Conservation (phyloP, 2,113 vertebrate genomes). For the Mionectes macconnelli region DNA sequence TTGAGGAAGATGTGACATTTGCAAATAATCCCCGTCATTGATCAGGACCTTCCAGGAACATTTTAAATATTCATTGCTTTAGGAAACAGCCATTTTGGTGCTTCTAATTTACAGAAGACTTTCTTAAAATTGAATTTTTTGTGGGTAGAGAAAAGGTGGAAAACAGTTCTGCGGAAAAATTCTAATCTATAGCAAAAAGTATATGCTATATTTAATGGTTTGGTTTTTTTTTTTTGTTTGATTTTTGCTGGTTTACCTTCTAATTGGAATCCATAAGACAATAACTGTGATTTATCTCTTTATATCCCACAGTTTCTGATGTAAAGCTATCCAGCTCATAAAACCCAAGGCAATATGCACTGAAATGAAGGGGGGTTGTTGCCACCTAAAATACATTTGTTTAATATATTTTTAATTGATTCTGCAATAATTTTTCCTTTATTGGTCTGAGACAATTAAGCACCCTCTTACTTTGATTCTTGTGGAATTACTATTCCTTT, state of each 20-base stretch:
- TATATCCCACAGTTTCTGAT: background rate
- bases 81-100: background rate
- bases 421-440: slow-evolving; percentile 52
- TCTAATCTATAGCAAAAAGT: background rate
- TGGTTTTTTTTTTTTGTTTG: background rate
- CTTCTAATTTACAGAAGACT: background rate
- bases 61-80: background rate
- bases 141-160: background rate
- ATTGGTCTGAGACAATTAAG: slow-evolving; percentile 67
- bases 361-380: slow-evolving; percentile 26
- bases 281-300: slow-evolving; percentile 8
- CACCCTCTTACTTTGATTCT: slow-evolving; percentile 49
- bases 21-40: background rate
- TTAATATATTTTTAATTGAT: slow-evolving; percentile 57
- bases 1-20: background rate
- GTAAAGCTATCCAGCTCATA: background rate
- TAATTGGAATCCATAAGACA: background rate
- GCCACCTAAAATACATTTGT: slow-evolving; percentile 43
- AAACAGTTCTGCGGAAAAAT: background rate
- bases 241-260: background rate
- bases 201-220: background rate
- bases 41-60: background rate
- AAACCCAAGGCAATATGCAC: background rate
- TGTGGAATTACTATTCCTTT: slow-evolving; percentile 57
- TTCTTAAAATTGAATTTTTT: background rate